Base-by-base conservation (phyloP, 1,140 invertebrate species). In the Andricus grossulariae region DNA sequence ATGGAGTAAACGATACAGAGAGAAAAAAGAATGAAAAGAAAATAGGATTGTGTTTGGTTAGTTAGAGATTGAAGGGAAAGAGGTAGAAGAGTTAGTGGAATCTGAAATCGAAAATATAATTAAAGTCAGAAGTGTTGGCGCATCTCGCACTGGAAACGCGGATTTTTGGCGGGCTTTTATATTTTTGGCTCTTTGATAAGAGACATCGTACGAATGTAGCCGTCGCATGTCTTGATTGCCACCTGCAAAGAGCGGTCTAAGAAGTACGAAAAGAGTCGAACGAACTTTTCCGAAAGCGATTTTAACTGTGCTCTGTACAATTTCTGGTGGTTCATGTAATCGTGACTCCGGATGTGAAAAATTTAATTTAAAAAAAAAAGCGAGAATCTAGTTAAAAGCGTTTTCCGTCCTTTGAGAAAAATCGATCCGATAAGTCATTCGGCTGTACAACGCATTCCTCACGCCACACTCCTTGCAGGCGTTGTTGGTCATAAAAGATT, bases 121-220 rank as follows among this genome's bases (percentile, higher is more conserved):
- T 79, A 75, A 74, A 82, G 71, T 57, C 71, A 72, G 78, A 82
- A 75, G 54, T 74, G 76, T 80, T 83, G 81, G 80, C 73, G 84
- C 83, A 82, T 87, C 83, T 86, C 82, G 85, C 85, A 86, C 83
- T 86, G 83, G 79, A 86, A 87, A 82, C 82, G 83, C 87, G 85
- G 81, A 90, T 88, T 90, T 90, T 90, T 92, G 90, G 90, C 91
- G 88, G 91, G 88, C 89, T 92, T 92, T 92, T 92, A 92, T 92
- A 92, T 92, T 92, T 92, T 92, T 92, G 90, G 91, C 80, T 87
- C 82, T 86, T 88, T 88, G 78, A 86, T 85, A 74, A 82, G 77
- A 80, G 57, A 60, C 57, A 60, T 54, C 78, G 80, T 80, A 71
- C 73, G 80, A 81, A 75, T 74, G 78, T 71, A 83, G 75, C 78